These are phyloP conservation scores for Lucilia cuprina DNA, from an alignment of 1,140 invertebrate genomes.

Conservation along the genomic window DNA sequence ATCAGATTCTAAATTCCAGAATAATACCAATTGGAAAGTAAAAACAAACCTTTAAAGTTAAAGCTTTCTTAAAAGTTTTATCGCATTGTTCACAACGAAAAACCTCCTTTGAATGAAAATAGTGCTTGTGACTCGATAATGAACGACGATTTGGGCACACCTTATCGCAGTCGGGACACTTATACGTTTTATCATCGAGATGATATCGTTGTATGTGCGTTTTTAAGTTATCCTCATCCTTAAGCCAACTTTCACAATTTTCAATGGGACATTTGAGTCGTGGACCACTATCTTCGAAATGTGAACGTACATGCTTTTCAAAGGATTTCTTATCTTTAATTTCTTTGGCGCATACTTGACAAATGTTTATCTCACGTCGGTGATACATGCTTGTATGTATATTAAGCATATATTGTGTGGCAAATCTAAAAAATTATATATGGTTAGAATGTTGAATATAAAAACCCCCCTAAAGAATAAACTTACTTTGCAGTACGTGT, in stretches of 20 bases:
- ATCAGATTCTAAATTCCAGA: too few species aligned
- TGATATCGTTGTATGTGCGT: slow-evolving; percentile 53
- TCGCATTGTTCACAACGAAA: background rate
- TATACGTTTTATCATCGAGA: background rate
- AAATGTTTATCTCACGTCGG: slow-evolving; percentile 52
- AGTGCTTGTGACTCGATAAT: slow-evolving; percentile 54
- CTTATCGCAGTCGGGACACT: slow-evolving; percentile 54
- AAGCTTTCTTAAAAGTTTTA: slow-evolving; percentile 39
- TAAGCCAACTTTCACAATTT: slow-evolving; percentile 56
- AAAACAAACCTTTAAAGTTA: slow-evolving; percentile 41
- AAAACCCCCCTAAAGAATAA: too few species aligned
- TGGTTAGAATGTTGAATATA: too few species aligned
- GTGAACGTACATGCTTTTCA: slow-evolving; percentile 57
- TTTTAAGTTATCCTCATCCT: slow-evolving; percentile 55
- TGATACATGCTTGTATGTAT: slow-evolving; percentile 56
- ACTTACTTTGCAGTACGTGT: background rate
- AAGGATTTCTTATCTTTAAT: slow-evolving; percentile 57
- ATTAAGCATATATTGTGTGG: slow-evolving; percentile 54
- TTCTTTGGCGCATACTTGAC: slow-evolving; percentile 57
- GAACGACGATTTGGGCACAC: slow-evolving; percentile 54
- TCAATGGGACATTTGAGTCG: slow-evolving; percentile 54
- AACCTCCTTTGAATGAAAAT: slow-evolving; percentile 48
- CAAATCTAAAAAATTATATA: slow-evolving; percentile 46
- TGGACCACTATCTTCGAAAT: slow-evolving; percentile 55
- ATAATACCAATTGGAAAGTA: background rate